Conservation (phyloP, 2,888 invertebrate genomes). For the Venustoraphidia nigricollis region DNA sequence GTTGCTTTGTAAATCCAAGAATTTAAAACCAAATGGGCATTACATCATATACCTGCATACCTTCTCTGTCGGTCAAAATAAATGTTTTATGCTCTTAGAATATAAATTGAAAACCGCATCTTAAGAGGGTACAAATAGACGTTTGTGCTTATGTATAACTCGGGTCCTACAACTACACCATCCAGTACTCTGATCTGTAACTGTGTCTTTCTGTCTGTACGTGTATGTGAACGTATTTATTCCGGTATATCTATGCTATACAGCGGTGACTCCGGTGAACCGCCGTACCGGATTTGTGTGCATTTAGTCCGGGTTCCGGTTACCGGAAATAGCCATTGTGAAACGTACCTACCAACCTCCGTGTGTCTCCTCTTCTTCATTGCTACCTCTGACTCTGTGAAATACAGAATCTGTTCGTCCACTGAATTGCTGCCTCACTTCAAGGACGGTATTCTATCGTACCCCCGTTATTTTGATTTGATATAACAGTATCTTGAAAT, state of each 20-base stretch:
- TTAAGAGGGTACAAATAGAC: slow-evolving; percentile 5
- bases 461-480: too few relatives aligned
- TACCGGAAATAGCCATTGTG: slow-evolving; percentile 7
- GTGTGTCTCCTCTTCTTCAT: background rate
- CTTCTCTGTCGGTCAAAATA: background rate
- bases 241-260: background rate
- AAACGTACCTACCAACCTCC: background rate
- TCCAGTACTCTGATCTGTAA: too few relatives aligned
- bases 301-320: slow-evolving; percentile 7
- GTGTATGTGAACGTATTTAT: slow-evolving; percentile 3
- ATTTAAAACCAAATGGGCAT: too few relatives aligned
- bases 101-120: slow-evolving; percentile 5
- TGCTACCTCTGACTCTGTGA: too few relatives aligned
- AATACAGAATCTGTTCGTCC: too few relatives aligned
- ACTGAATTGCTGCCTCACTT: too few relatives aligned
- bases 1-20: too few relatives aligned
- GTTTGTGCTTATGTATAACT: background rate
- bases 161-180: too few relatives aligned
- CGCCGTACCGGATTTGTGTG: slow-evolving; percentile 7
- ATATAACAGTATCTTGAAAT: too few relatives aligned
- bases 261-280: slow-evolving; percentile 1
- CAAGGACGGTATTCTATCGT: too few relatives aligned
- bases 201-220: too few relatives aligned
- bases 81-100: slow-evolving; percentile 1
- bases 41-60: too few relatives aligned